Evolutionary conservation across 2,113 vertebrate genomes (phyloP).

Genomic region (Chaetodon trifascialis): DNA sequence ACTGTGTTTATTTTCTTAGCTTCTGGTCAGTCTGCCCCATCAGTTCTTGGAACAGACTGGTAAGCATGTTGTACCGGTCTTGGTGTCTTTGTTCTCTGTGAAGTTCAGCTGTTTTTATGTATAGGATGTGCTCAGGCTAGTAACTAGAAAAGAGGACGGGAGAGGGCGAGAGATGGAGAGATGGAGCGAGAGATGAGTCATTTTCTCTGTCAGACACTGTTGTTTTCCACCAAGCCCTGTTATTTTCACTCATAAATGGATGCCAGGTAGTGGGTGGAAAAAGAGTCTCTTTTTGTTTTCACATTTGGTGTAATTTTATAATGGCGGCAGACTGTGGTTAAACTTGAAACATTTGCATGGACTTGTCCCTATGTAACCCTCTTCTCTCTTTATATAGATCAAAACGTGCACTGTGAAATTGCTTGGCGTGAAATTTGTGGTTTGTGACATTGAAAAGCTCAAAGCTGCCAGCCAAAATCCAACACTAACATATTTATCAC

Average conservation of each 20-base stretch:
- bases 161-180: slow-evolving; percentile 54
- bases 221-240: slow-evolving; percentile 82
- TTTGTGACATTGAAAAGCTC: not conserved
- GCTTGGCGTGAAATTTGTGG: not conserved
- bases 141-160: slow-evolving; percentile 64
- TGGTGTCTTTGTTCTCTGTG: slow-evolving; percentile 45
- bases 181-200: slow-evolving; percentile 78
- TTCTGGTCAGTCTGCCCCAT: not conserved
- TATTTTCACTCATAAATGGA: slow-evolving; percentile 80
- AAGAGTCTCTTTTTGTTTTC: slow-evolving; percentile 66
- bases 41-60: slow-evolving; percentile 57
- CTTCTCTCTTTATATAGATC: slow-evolving; percentile 35
- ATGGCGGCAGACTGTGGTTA: slow-evolving; percentile 68
- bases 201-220: slow-evolving; percentile 79
- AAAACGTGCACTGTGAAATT: slow-evolving; percentile 37
- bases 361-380: slow-evolving; percentile 58
- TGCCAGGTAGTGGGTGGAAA: slow-evolving; percentile 83
- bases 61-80: slow-evolving; percentile 16
- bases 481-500: not conserved
- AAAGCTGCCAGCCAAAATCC: not conserved
- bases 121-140: slow-evolving; percentile 71
- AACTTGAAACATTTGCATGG: slow-evolving; percentile 63
- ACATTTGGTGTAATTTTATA: slow-evolving; percentile 75
- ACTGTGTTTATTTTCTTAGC: slow-evolving; percentile 3
- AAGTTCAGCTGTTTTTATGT: slow-evolving; percentile 64